phyloP scores from a whole-genome alignment of 2,797 vertebrate species.

The Neosilurus mollespiculum region DNA sequence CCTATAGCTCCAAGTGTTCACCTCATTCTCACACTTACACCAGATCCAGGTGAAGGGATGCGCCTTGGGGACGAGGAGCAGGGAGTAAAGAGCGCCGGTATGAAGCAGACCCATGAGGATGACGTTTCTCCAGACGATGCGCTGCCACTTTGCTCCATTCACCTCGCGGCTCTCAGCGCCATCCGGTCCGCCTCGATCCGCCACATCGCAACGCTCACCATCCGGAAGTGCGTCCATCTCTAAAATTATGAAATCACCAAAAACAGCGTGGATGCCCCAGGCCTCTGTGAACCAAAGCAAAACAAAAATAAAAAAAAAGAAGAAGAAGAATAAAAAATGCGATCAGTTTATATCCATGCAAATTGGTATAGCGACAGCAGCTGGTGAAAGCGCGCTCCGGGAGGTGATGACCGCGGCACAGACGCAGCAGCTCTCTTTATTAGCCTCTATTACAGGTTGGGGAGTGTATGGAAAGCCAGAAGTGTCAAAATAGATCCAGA shows the following conservation, averaged over 20 bases:
- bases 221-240: conserved; percentile 25
- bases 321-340: too few species aligned
- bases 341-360: conserved; percentile 4
- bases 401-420: not conserved
- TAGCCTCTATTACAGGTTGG: not conserved
- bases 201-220: not conserved
- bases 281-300: not conserved
- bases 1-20: not conserved
- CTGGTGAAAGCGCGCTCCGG: not conserved
- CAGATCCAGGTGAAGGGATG: conserved; percentile 56
- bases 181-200: conserved; percentile 30
- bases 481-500: not conserved
- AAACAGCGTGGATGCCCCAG: not conserved
- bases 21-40: conserved; percentile 50
- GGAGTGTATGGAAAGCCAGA: not conserved
- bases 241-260: not conserved
- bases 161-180: conserved; percentile 3
- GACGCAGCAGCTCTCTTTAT: not conserved
- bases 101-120: conserved; percentile 56
- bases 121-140: conserved; percentile 59
- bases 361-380: not conserved
- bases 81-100: conserved; percentile 50
- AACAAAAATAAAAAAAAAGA: too few species aligned
- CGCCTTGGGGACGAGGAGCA: conserved; percentile 54
- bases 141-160: not conserved